Evolutionary conservation across 2,888 invertebrate species (phyloP).

Genomic region (Tiliacea aurago): DNA sequence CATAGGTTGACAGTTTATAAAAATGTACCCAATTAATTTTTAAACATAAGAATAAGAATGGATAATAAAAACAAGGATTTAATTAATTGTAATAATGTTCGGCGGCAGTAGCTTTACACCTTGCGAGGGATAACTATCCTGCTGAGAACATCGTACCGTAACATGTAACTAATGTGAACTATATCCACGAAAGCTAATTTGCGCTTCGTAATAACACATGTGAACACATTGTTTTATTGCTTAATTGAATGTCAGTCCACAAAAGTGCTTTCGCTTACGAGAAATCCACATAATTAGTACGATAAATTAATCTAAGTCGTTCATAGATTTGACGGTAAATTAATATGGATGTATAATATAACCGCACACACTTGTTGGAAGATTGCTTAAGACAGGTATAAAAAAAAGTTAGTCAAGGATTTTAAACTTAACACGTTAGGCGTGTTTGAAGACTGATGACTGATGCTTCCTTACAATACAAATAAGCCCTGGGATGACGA

Average conservation of each 20-base stretch:
- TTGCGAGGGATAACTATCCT: conserved; percentile 23
- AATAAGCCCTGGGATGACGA: conserved; percentile 10
- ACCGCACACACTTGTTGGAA: not conserved
- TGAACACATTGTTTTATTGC: conserved; percentile 65
- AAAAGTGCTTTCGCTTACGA: conserved; percentile 26
- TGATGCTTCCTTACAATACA: conserved; percentile 21
- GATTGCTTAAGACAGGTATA: not conserved
- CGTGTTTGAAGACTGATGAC: conserved; percentile 25
- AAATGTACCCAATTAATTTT: not conserved
- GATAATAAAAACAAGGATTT: conserved; percentile 14
- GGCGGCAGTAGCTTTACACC: conserved; percentile 49
- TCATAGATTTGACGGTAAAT: conserved; percentile 60
- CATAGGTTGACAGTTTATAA: conserved; percentile 6
- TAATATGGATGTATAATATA: conserved; percentile 3
- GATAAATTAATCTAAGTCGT: conserved; percentile 57
- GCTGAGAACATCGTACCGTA: conserved; percentile 28
- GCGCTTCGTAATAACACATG: conserved; percentile 40
- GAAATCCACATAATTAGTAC: conserved; percentile 52
- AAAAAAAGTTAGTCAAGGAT: not conserved
- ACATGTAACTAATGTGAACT: conserved; percentile 27
- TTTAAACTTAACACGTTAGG: not conserved
- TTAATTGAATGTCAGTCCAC: conserved; percentile 56
- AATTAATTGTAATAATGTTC: conserved; percentile 2
- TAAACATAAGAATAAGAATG: conserved; percentile 1
- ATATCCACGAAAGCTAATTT: conserved; percentile 41